Evolutionary conservation across 2,797 vertebrate species (phyloP), one percentile per base, ranked within the genome.

Genomic region (Enteromius fasciolatus): DNA sequence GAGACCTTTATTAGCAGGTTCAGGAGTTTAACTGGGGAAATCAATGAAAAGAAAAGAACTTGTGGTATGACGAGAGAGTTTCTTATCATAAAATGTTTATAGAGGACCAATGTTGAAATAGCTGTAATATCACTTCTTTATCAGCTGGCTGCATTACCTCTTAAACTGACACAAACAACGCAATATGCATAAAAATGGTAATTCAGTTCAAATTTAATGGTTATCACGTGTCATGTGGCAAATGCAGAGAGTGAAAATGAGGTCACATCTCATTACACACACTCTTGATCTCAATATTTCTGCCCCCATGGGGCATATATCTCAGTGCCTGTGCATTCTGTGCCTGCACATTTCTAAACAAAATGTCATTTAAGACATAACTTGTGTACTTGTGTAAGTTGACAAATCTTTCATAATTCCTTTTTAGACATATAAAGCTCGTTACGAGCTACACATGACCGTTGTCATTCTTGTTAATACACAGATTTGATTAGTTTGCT

Each of bases 241-340:
- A 76, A 39, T 69, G 84, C 85, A 86, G 85, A 89, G 88, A 83
- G 77, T 12, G 33, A 83, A 89, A 88, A 57, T 88, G 75, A 87
- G 87, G 80, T 86, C 82, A 86, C n/a, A 81, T 36, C 86, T 82
- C 85, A 70, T 82, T 64, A 87, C 87, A 57, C 31, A 80, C 57
- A 39, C 82, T 85, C 66, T 54, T 25, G 76, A 70, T 79, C 59
- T 63, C 36, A 48, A 25, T 83, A 54, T 75, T 86, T 92, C 88
- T 85, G 87, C 93, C 93, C 93, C 92, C 83, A 80, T 93, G 92
- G 92, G 93, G 91, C 85, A 81, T 83, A 81, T 86, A 80, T 82
- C 84, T 84, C 88, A 86, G 90, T 93, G 92, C 91, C 92, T 94
- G 84, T 87, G 84, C 87, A 84, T 86, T 87, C 84, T 72, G 90